Evolutionary conservation across 2,797 vertebrate genomes (phyloP), one percentile per base, ranked within the genome.

Genomic region (Lithobates pipiens): DNA sequence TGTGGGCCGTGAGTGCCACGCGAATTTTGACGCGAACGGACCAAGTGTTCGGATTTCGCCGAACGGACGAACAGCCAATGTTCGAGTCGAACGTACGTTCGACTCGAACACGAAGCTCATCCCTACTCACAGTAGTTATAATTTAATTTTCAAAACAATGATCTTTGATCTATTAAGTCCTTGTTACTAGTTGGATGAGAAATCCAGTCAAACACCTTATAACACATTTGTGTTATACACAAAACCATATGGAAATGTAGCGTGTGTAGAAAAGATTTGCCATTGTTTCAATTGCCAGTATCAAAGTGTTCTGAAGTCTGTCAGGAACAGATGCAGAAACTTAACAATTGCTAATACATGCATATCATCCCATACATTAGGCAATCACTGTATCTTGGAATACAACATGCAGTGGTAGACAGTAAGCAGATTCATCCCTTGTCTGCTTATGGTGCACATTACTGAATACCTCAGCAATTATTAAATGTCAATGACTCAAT

Each of bases 371-470:
- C 46, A 80, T 81, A 73, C 79, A 81, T 73, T 73, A 63, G 69
- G 25, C 69, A 72, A 39, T 81, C 61, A 78, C 25, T 78, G 77
- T 65, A 78, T 21, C 67, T 18, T 34, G 36, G n/a, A 81, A 57
- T 57, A 10, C 13, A 34, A 39, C 69, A 72, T 27, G 25, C 7
- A 80, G 21, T 57, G 29, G 46, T 29, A 72, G 69, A 81, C 79
- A 81, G 71, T 81, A 46, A 81, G 79, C 79, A 81, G 79, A 70
- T 71, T 81, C 69, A 39, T 81, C 71, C 69, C 79, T 73, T 81
- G 71, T 42, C 79, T 73, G 69, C 69, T 36, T 54, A 81, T 81
- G 71, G 57, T 63, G 36, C 71, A 36, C 50, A 80, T 82, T 74
- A 74, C 34, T 23, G n/a, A 82, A 82, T 73, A 74, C 57, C 57